Evolutionary conservation across 2,113 vertebrate genomes (phyloP), one percentile per base, ranked within the genome.

Genomic region (Urocynchramus pylzowi): DNA sequence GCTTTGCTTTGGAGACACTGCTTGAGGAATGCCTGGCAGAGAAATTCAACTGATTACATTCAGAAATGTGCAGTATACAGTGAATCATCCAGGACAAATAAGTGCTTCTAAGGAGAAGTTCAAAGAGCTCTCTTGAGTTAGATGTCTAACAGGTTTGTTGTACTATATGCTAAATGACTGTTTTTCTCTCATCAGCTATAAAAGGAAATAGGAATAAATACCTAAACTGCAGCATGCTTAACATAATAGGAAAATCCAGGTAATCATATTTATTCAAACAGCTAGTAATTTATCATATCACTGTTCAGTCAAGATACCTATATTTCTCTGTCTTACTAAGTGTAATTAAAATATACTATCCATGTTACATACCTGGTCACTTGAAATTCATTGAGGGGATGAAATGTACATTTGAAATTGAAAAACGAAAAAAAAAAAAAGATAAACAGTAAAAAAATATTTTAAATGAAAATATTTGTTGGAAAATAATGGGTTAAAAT

Each of bases 1-100:
- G 39, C 35, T 93, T 94, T 90, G 33, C 86, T 77, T 54, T 92
- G 45, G 39, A 92, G 54, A 35, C 27, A 47, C 24, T 74, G 50
- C 28, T 47, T 67, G 33, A 44, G 27, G n/a, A 90, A 69, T 60
- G 53, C 6, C 78, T 71, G 53, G 20, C 26, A 45, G n/a, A 61
- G 57, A 85, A 91, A 95, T 88, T 30, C 75, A 83, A 11, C 22
- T 73, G 61, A 85, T 79, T 90, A 53, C 22, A 35, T 61, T n/a
- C 31, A 85, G 49, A 89, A 88, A 76, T 53, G 24, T 90, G 53
- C 33, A 85, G 60, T 27, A 41, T 24, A 59, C 10, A 35, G 26
- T 47, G 47, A 68, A 68, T 78, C 30, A 87, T 49, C 16, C 35
- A 56, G 24, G 57, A 87, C 41, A 91, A 91, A 67, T 26, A 10